These are phyloP conservation scores for Myripristis jacobus DNA, from an alignment of 2,797 vertebrate genomes.

Conservation along the genomic window DNA sequence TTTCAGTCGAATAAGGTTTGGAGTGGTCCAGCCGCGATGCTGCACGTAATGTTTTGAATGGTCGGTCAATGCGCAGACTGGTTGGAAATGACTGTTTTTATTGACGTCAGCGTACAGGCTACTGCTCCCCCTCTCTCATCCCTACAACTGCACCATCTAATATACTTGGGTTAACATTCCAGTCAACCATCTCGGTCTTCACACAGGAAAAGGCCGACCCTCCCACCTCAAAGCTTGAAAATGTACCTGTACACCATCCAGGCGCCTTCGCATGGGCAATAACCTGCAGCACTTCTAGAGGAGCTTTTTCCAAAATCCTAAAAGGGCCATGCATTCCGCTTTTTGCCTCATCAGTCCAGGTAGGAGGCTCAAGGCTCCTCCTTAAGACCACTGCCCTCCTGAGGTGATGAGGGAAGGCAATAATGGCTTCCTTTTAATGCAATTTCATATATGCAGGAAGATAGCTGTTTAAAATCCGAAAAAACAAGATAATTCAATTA, in stretches of 20 bases:
- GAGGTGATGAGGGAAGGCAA: not conserved
- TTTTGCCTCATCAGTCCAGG: not conserved
- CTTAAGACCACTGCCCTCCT: not conserved
- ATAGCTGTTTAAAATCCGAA: not conserved
- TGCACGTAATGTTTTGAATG: conserved; percentile 82
- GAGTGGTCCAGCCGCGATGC: conserved; percentile 73
- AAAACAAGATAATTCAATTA: not conserved
- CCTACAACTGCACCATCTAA: conserved; percentile 77
- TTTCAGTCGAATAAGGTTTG: conserved; percentile 64
- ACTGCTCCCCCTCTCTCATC: conserved; percentile 51
- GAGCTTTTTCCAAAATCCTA: not conserved
- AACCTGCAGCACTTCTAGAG: too few relatives aligned
- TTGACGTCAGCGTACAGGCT: conserved; percentile 80
- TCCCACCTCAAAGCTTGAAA: not conserved
- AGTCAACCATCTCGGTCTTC: conserved; percentile 48
- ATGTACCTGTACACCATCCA: not conserved
- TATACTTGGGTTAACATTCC: conserved; percentile 64
- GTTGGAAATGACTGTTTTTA: conserved; percentile 80
- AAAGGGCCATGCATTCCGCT: too few relatives aligned
- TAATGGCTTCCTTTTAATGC: not conserved
- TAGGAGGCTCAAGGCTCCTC: not conserved
- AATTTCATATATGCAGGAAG: not conserved
- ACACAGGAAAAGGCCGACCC: conserved; percentile 19
- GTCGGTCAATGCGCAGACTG: conserved; percentile 81
- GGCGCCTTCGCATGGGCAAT: not conserved